phyloP scores from a whole-genome alignment of 2,797 vertebrate species.

The Danio jaintianensis region DNA sequence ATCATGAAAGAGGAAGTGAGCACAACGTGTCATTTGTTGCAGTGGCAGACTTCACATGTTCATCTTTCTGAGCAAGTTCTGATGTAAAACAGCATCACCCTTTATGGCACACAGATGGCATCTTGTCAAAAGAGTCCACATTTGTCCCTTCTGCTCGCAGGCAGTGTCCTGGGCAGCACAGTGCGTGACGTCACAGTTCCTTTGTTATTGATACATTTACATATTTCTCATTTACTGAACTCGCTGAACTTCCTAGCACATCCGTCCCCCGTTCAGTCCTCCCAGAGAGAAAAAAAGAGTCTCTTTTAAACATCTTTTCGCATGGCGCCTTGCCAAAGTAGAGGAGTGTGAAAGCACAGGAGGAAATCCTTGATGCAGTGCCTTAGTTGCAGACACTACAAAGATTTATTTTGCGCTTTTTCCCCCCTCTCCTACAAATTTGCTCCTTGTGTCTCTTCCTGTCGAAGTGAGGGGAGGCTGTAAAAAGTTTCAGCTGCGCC shows the following conservation, averaged over 20 bases:
- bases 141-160: slow-evolving; percentile 69
- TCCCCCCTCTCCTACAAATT: slow-evolving; percentile 62
- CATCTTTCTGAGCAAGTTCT: slow-evolving; percentile 60
- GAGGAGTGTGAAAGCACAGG: slow-evolving; percentile 20
- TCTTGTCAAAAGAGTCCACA: slow-evolving; percentile 12
- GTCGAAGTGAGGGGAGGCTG: slow-evolving; percentile 70
- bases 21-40: slow-evolving; percentile 68
- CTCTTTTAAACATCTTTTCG: slow-evolving; percentile 23
- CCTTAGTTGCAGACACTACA: slow-evolving; percentile 42
- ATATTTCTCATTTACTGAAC: slow-evolving; percentile 69
- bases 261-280: slow-evolving; percentile 23
- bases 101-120: slow-evolving; percentile 7
- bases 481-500: slow-evolving; percentile 82
- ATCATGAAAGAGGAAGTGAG: slow-evolving; percentile 68
- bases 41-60: slow-evolving; percentile 66
- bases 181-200: slow-evolving; percentile 79
- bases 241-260: slow-evolving; percentile 43
- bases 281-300: slow-evolving; percentile 21
- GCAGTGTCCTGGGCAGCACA: slow-evolving; percentile 78
- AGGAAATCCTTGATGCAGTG: slow-evolving; percentile 40
- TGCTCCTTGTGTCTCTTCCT: slow-evolving; percentile 77
- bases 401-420: slow-evolving; percentile 46
- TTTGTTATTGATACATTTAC: slow-evolving; percentile 83
- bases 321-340: slow-evolving; percentile 17
- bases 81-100: slow-evolving; percentile 14